Evolutionary conservation across 2,113 vertebrate genomes (phyloP), one percentile per base, ranked within the genome.

Genomic region (Anser brachyrhynchus): DNA sequence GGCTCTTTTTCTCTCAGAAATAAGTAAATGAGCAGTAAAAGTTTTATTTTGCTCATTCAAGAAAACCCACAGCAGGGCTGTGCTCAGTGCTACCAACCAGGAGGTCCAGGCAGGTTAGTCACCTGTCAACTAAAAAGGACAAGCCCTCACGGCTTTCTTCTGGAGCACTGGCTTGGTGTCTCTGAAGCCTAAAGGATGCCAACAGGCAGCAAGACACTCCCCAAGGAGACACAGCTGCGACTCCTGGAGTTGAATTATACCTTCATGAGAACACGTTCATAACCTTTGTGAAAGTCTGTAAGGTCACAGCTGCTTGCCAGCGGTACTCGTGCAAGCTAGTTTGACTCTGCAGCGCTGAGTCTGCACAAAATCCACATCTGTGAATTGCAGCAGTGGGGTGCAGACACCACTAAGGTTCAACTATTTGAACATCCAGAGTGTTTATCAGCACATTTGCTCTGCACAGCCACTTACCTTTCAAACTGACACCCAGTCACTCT

Each of bases 321-420:
- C 5, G 11, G 41, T 69, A 70, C 28, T 14, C 18, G 4, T 64
- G 64, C 39, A 77, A 90, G 57, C 2, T 17, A 23, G 15, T 39
- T 43, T 75, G 46, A 49, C 43, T 52, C 25, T 2, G 0, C 2
- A 28, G 37, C n/a, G 25, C 31, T 75, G 0, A 3, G 35, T 39
- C n/a, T 80, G 57, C 52, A 84, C 23, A 19, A 80, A 73, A 54
- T 9, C 23, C 13, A 21, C 3, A 39, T 18, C 13, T 41, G n/a
- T 46, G 43, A 89, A 58, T 5, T 7, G 41, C 61, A 88, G 25
- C 65, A 91, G 51, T 1, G 6, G 22, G 11, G 22, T 6, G 11
- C 39, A 86, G 61, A 73, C 0, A 0, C 49, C 10, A 6, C 88
- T 29, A 35, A 51, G 65, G 28, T 2, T 58, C 10, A 15, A 43